Evolutionary conservation across 2,888 invertebrate genomes (phyloP).

Genomic region (Pristionchus fissidentatus): DNA sequence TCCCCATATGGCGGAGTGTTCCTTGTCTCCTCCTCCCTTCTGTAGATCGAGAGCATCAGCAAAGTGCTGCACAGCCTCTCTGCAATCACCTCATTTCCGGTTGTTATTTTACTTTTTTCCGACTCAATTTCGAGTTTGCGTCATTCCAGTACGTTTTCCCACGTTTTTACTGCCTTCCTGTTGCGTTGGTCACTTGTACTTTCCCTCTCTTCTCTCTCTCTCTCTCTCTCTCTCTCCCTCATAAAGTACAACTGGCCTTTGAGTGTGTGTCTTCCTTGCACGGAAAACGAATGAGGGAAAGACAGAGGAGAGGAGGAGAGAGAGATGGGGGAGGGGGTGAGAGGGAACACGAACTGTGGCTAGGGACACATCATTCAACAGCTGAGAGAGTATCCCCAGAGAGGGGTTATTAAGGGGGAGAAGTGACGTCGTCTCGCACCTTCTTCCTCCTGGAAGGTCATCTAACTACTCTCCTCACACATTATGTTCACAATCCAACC

Average conservation of each 20-base stretch:
- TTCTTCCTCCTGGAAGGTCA: no score
- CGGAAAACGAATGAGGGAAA: background rate
- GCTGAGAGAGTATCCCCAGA: no score
- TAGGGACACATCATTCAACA: no score
- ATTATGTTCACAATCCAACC: no score
- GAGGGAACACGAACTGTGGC: no score
- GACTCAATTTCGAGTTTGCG: background rate
- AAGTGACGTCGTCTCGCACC: no score
- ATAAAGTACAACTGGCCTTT: slow-evolving; percentile 11
- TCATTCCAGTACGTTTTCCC: background rate
- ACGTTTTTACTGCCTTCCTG: background rate
- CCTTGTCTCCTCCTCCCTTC: slow-evolving; percentile 82
- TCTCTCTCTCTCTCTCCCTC: background rate
- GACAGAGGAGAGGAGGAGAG: slow-evolving; percentile 1
- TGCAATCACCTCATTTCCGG: background rate
- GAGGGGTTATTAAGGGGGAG: no score
- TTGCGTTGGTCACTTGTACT: background rate
- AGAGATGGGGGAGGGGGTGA: no score
- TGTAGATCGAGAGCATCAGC: slow-evolving; percentile 93
- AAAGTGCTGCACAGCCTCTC: slow-evolving; percentile 95
- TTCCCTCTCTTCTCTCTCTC: background rate
- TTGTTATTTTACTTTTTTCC: background rate
- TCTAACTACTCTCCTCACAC: no score
- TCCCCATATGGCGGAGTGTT: slow-evolving; percentile 68
- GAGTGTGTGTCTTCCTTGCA: slow-evolving; percentile 3